phyloP scores from a whole-genome alignment of 2,113 vertebrate genomes.

The Struthio camelus region DNA sequence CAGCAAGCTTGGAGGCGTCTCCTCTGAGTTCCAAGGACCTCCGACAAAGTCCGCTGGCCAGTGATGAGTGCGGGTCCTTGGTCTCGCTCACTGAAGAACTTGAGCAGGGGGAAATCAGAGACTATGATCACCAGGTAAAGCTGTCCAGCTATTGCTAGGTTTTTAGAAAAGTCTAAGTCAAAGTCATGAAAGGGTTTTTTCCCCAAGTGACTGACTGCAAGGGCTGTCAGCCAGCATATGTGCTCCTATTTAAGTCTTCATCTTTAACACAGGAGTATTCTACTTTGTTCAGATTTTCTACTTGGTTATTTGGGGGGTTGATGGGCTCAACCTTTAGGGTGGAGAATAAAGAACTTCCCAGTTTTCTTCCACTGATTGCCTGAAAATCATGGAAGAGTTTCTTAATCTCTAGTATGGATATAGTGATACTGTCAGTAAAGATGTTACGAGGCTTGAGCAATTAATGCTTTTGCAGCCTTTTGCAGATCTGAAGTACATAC shows the following conservation, averaged over 20 bases:
- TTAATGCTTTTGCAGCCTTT: not conserved
- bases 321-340: not conserved
- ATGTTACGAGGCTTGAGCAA: not conserved
- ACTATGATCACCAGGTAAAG: slow-evolving; percentile 80
- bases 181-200: not conserved
- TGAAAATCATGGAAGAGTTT: not conserved
- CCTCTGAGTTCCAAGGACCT: slow-evolving; percentile 71
- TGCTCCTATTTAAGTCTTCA: not conserved
- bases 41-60: slow-evolving; percentile 56
- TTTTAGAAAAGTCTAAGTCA: not conserved
- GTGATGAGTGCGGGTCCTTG: slow-evolving; percentile 83
- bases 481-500: not conserved
- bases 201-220: not conserved
- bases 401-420: not conserved
- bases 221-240: not conserved
- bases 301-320: not conserved
- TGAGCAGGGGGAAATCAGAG: slow-evolving; percentile 75
- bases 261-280: not conserved
- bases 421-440: not conserved
- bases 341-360: not conserved
- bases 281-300: not conserved
- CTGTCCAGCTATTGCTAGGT: not conserved
- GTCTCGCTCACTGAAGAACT: slow-evolving; percentile 88
- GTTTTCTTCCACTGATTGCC: not conserved
- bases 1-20: slow-evolving; percentile 63